Conservation (phyloP, 2,888 invertebrate genomes). For the Spialia ferax region DNA sequence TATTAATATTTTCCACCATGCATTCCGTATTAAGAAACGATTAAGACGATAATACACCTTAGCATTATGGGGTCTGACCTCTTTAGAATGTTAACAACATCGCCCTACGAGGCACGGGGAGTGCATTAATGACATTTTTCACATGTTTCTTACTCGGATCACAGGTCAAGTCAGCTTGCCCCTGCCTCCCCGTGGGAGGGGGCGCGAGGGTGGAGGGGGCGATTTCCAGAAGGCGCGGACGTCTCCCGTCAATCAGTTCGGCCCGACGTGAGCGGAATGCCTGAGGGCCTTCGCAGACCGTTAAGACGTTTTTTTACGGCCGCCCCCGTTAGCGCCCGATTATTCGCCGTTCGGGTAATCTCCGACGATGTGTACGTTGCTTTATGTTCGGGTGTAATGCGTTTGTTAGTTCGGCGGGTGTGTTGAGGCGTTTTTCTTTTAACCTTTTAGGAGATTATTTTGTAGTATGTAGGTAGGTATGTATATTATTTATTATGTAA, state of each 20-base stretch:
- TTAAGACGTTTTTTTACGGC: conserved; percentile 72
- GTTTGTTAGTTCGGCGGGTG: conserved; percentile 42
- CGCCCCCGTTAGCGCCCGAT: conserved; percentile 55
- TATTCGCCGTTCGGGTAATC: conserved; percentile 64
- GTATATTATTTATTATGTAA: too few relatives aligned
- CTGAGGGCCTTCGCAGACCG: conserved; percentile 60
- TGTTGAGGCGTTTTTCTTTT: conserved; percentile 21
- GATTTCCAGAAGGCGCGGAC: conserved; percentile 68
- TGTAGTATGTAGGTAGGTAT: too few relatives aligned
- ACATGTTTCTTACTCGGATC: conserved; percentile 77
- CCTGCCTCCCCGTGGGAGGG: conserved; percentile 47
- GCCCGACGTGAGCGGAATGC: conserved; percentile 81
- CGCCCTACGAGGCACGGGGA: conserved; percentile 49
- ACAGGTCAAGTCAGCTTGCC: conserved; percentile 69
- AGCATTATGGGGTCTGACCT: conserved; percentile 31
- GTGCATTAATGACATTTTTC: conserved; percentile 86
- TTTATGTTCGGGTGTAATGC: conserved; percentile 43
- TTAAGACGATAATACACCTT: conserved; percentile 37
- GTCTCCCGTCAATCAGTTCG: conserved; percentile 86
- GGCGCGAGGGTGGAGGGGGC: conserved; percentile 45
- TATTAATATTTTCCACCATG: conserved; percentile 25
- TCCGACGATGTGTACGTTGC: conserved; percentile 47
- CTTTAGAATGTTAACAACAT: conserved; percentile 39
- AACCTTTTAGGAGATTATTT: too few relatives aligned
- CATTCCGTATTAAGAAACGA: conserved; percentile 38